Evolutionary conservation across 2,797 vertebrate species (phyloP).

Genomic region (Centropyge bicolor): DNA sequence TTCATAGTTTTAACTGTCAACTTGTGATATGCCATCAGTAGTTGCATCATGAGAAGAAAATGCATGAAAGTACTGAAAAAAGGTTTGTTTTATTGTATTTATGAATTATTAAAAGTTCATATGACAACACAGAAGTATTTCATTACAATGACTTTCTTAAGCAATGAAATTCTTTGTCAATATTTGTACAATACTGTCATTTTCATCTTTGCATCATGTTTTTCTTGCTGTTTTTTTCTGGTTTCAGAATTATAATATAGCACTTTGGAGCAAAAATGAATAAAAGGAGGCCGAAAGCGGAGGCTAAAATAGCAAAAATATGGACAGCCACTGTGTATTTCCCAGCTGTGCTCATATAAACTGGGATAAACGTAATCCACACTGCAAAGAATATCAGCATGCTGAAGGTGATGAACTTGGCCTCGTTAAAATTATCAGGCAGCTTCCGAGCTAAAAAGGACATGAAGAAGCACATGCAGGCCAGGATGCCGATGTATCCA

Average conservation of each 20-base stretch:
- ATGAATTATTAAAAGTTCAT: neutral
- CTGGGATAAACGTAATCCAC: constrained; percentile 85
- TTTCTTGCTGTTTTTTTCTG: constrained; percentile 79
- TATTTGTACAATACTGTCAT: neutral
- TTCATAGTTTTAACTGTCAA: no score
- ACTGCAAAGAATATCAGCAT: constrained; percentile 86
- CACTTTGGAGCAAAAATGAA: constrained; percentile 85
- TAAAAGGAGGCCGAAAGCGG: constrained; percentile 80
- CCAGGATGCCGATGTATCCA: constrained; percentile 82
- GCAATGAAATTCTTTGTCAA: no score
- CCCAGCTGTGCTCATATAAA: constrained; percentile 83
- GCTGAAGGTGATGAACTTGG: constrained; percentile 85
- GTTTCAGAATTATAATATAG: constrained; percentile 80
- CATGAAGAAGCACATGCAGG: constrained; percentile 80
- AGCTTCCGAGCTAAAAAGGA: constrained; percentile 83
- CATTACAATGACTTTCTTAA: neutral
- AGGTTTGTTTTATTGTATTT: neutral
- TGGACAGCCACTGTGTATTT: constrained; percentile 84
- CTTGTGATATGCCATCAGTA: no score
- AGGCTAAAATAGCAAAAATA: constrained; percentile 84
- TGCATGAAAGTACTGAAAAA: no score
- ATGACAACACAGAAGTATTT: neutral
- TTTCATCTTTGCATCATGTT: constrained; percentile 72
- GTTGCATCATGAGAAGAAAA: no score
- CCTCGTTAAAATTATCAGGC: constrained; percentile 85